phyloP scores from a whole-genome alignment of 1,140 invertebrate species.

The Calliopsis andreniformis region DNA sequence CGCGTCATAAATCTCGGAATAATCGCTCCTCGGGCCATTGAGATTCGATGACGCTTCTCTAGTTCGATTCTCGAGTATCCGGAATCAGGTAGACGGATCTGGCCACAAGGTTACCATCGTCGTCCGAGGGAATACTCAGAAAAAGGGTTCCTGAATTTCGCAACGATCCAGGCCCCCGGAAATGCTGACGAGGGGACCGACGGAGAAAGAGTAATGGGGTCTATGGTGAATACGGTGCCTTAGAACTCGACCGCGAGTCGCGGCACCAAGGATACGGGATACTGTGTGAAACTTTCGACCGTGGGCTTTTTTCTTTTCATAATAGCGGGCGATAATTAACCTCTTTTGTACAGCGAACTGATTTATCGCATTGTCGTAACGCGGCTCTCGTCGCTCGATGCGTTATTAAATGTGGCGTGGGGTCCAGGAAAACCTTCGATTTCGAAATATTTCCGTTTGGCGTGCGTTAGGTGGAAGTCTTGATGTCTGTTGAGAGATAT shows the following conservation, averaged over 20 bases:
- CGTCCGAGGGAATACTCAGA: slow-evolving; percentile 36
- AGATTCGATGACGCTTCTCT: slow-evolving; percentile 15
- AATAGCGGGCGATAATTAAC: not conserved
- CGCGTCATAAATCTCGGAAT: slow-evolving; percentile 43
- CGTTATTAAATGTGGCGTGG: too few species aligned
- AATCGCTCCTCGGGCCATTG: slow-evolving; percentile 37
- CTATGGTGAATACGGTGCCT: not conserved
- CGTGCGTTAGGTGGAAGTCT: too few species aligned
- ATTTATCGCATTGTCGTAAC: not conserved
- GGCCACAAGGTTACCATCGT: slow-evolving; percentile 1
- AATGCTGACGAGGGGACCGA: slow-evolving; percentile 15
- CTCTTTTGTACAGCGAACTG: not conserved
- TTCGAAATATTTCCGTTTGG: too few species aligned
- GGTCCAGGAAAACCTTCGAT: too few species aligned
- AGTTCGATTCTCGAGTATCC: not conserved
- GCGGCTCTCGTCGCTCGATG: too few species aligned
- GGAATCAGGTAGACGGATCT: slow-evolving; percentile 35
- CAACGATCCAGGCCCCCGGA: slow-evolving; percentile 40
- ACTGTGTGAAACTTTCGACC: not conserved
- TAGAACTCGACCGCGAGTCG: not conserved
- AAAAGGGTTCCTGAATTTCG: slow-evolving; percentile 59
- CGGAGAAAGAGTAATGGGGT: slow-evolving; percentile 34
- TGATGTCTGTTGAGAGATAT: too few species aligned
- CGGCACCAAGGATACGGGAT: not conserved
- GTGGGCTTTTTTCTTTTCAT: not conserved